These are phyloP conservation scores for Fabriciana adippe DNA, from an alignment of 2,888 invertebrate species.

Conservation along the genomic window DNA sequence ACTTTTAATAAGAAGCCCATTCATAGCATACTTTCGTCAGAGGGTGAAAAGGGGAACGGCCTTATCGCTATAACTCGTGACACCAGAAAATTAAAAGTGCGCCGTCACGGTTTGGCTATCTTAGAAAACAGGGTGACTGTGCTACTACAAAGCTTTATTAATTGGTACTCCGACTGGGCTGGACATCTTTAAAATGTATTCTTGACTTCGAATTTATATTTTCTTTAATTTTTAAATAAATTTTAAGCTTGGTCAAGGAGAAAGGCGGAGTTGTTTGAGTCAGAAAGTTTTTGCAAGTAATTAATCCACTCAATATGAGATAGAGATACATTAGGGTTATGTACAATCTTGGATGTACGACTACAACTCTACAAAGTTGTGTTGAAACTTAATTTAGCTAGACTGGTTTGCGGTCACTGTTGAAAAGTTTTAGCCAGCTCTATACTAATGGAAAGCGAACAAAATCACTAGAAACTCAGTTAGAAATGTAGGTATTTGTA, in stretches of 20 bases:
- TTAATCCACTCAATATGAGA: conserved; percentile 3
- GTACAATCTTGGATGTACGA: conserved; percentile 37
- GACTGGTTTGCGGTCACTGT: conserved; percentile 52
- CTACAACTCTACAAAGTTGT: conserved; percentile 38
- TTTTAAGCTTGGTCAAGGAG: background rate
- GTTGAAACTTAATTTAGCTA: conserved; percentile 60
- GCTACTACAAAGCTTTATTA: conserved; percentile 73
- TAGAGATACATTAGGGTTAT: conserved; percentile 28
- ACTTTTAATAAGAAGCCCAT: conserved; percentile 76
- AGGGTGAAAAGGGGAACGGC: conserved; percentile 59
- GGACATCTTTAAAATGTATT: conserved; percentile 41
- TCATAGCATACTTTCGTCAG: conserved; percentile 67
- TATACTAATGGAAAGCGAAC: conserved; percentile 51
- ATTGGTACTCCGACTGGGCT: conserved; percentile 59
- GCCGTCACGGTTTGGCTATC: conserved; percentile 71
- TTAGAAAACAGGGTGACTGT: conserved; percentile 71
- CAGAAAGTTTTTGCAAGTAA: background rate
- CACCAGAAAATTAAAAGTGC: conserved; percentile 80
- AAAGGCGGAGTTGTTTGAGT: background rate
- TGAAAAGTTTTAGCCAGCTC: conserved; percentile 52
- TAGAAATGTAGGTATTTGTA: conserved; percentile 41
- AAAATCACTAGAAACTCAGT: conserved; percentile 43
- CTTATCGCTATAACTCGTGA: conserved; percentile 75
- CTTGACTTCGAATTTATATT: conserved; percentile 16
- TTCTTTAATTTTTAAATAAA: conserved; percentile 5